These are phyloP conservation scores for Nyctibius grandis DNA, from an alignment of 2,797 vertebrate genomes.

Conservation along the genomic window DNA sequence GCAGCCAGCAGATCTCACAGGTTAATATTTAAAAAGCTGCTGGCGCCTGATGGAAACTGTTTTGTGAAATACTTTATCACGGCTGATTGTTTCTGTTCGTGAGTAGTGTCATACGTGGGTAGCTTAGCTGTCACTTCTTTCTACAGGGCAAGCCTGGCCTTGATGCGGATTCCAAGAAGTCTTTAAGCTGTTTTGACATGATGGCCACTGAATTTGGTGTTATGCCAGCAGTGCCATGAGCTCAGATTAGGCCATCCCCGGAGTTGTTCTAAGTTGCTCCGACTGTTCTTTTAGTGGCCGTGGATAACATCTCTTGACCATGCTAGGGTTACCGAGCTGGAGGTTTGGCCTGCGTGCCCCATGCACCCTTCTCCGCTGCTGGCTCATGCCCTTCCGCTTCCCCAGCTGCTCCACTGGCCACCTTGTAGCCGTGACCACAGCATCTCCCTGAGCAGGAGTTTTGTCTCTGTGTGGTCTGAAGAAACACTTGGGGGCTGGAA, in stretches of 20 bases:
- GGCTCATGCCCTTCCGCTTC: accelerated
- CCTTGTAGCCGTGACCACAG: neutral
- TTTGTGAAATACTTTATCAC: neutral
- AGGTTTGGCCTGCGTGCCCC: neutral
- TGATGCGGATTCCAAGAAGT: neutral
- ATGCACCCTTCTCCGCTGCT: accelerated
- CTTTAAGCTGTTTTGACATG: accelerated
- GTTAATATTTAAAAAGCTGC: conserved; percentile 73
- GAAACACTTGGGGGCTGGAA: neutral
- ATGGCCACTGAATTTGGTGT: neutral
- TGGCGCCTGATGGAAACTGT: neutral
- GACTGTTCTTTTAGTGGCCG: neutral
- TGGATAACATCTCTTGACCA: neutral
- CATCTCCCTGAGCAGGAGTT: neutral
- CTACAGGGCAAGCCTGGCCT: neutral
- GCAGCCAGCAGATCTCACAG: conserved; percentile 43
- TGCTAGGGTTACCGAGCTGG: accelerated
- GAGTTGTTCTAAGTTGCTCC: neutral
- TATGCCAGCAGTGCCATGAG: neutral
- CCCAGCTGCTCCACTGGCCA: neutral
- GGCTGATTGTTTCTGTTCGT: neutral
- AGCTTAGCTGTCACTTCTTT: neutral
- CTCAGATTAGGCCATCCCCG: neutral
- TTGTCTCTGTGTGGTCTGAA: neutral
- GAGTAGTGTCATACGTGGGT: neutral